Evolutionary conservation across 53 echinoderm and acorn worm genomes (phyloP), one percentile per base, ranked within the genome.

Genomic region (Crossaster papposus): DNA sequence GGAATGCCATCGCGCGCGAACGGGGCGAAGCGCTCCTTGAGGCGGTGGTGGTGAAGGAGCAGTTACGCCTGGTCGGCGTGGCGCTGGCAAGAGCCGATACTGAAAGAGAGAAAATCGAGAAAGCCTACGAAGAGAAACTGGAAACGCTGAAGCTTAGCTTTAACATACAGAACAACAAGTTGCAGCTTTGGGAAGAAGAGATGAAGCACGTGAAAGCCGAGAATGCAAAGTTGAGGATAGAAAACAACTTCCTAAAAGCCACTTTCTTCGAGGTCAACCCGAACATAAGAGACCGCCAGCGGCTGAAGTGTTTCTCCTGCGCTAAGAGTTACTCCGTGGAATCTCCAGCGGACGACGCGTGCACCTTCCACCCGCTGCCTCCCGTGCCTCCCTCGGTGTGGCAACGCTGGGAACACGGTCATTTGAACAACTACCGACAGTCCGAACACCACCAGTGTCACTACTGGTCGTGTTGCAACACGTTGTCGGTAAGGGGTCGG

Each of bases 401-500:
- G 89, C 65, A 80, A 12, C 89, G 89, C 17, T 89, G 89, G 89
- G 0, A 38, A 22, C 30, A 68, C 2, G 89, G 70, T 4, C 62
- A 53, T 1, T 32, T 75, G 8, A 15, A 54, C 10, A 53, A 54
- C 8, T 79, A 79, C 32, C 68, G 51, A 14, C 29, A 9, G 18
- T 78, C 89, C 12, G 37, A 68, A 32, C 29, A 79, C 20, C 7
- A 13, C 1, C 30, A 64, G 4, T 70, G 65, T 51, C 10, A 6
- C 51, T 89, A 89, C 53, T 89, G 89, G 89, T 35, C 79, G 0
- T 89, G 89, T 51, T 89, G 89, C 36, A 80, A 89, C 26, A 77
- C 65, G 22, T 71, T 89, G 30, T 34, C 89, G 30, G 55, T 62
- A 20, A 75, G 17, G 37, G 68, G 29, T 28, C 36, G 70, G 29